phyloP scores from a whole-genome alignment of 2,113 vertebrate genomes.

The Murina feae region DNA sequence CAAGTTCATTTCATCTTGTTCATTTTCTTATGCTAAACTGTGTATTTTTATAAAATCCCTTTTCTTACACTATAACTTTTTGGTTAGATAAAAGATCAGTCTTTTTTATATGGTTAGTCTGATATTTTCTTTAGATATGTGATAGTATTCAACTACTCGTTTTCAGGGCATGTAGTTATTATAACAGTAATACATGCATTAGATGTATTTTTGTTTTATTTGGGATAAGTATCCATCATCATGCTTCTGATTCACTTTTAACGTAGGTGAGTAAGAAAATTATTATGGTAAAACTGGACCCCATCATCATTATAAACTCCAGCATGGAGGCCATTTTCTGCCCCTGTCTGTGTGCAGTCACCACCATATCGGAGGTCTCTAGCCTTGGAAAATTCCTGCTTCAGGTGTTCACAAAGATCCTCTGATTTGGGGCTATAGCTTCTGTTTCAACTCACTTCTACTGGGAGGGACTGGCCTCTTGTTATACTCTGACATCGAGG shows the following conservation, averaged over 20 bases:
- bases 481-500: background rate
- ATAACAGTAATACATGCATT: background rate
- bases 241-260: background rate
- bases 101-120: background rate
- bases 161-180: background rate
- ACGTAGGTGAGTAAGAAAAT: background rate
- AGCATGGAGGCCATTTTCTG: accelerated
- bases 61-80: background rate
- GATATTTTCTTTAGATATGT: background rate
- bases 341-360: too few species aligned
- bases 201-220: background rate
- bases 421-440: background rate
- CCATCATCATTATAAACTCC: background rate
- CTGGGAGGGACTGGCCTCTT: background rate
- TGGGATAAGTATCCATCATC: background rate
- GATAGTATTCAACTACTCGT: background rate
- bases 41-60: background rate
- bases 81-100: background rate
- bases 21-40: background rate
- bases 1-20: background rate
- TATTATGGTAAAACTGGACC: background rate
- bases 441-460: background rate
- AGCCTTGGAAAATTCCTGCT: background rate
- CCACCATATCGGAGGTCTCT: background rate
- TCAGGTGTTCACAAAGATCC: background rate